Evolutionary conservation across 2,888 invertebrate species (phyloP), one percentile per base, ranked within the genome.

Genomic region (Nowickia ferox): DNA sequence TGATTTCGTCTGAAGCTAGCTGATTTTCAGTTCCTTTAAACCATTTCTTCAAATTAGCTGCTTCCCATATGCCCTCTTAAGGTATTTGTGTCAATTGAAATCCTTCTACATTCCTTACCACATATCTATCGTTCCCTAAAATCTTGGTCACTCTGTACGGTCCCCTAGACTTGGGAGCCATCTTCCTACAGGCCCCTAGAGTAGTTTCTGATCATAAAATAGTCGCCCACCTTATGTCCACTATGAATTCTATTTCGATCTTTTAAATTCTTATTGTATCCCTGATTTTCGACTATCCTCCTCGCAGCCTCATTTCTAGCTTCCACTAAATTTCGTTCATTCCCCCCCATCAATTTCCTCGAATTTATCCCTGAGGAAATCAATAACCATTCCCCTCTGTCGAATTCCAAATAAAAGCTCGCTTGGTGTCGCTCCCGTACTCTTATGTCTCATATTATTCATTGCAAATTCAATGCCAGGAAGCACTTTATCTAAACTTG

Each of bases 401-500:
- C 48, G 46, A 10, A 66, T 6, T n/a, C 66, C 48, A 48, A 48
- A 66, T 48, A 66, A 48, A n/a, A 66, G 66, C 5, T 66, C 30
- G 30, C 30, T 53, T 13, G 53, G 55, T 13, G 42, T 55, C 19
- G 13, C 9, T 19, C 55, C 53, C 8, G 69, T 55, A 55, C 42
- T 69, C 38, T 19, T 55, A 40, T 53, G 51, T 2, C 30, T 55
- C 69, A 22, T 69, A 55, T 55, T 69, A 55, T 69, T 69, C 53
- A 69, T 53, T 19, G 51, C 68, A 10, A 42, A 48, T 65, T 66
- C 46, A 11, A 46, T 66, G 15, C 30, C 44, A 48, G 65, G 8
- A 46, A 66, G 30, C n/a, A 68, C 48, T 5, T 15, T 63, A 53
- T 75, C 59, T n/a, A 66, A 57, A 44, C 66, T 66, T n/a, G 9